phyloP scores from a whole-genome alignment of 2,113 vertebrate species.

The Oostethus manadensis region DNA sequence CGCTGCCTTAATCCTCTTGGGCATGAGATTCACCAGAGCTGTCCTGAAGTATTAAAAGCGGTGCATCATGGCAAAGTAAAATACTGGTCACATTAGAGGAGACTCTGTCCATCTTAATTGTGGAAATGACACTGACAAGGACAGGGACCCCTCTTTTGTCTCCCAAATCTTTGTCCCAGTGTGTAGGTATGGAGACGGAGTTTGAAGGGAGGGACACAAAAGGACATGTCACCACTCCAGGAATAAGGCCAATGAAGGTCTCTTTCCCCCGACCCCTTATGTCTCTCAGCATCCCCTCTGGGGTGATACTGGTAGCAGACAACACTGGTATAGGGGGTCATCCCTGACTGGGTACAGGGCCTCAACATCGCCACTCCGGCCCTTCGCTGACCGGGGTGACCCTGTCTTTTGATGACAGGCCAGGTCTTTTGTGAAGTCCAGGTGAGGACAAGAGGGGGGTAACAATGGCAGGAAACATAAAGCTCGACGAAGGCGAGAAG shows the following conservation, averaged over 20 bases:
- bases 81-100: slow-evolving; percentile 40
- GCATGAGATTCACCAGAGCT: too few species aligned
- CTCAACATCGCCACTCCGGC: slow-evolving; percentile 39
- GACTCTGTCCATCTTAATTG: slow-evolving; percentile 53
- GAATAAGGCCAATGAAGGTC: slow-evolving; percentile 50
- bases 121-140: slow-evolving; percentile 50
- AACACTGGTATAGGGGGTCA: slow-evolving; percentile 52
- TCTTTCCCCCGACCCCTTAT: slow-evolving; percentile 41
- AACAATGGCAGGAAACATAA: slow-evolving; percentile 68
- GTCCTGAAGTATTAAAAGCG: not conserved
- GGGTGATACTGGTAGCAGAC: slow-evolving; percentile 59
- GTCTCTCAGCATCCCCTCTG: slow-evolving; percentile 45
- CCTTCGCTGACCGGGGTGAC: slow-evolving; percentile 62
- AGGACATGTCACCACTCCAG: slow-evolving; percentile 53
- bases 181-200: slow-evolving; percentile 28
- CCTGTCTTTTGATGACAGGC: slow-evolving; percentile 70
- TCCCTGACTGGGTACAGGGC: slow-evolving; percentile 36
- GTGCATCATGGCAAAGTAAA: not conserved
- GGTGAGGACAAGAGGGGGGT: slow-evolving; percentile 69
- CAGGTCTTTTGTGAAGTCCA: slow-evolving; percentile 61
- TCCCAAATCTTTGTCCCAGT: slow-evolving; percentile 32
- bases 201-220: slow-evolving; percentile 61
- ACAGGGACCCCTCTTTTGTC: slow-evolving; percentile 55
- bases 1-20: too few species aligned
- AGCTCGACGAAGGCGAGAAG: slow-evolving; percentile 59